A percentile compares a stretch with the other conserved stretches of the same genome.
phyloP scores from a whole-genome alignment of 1,140 invertebrate species.

The Magallana angulata region DNA sequence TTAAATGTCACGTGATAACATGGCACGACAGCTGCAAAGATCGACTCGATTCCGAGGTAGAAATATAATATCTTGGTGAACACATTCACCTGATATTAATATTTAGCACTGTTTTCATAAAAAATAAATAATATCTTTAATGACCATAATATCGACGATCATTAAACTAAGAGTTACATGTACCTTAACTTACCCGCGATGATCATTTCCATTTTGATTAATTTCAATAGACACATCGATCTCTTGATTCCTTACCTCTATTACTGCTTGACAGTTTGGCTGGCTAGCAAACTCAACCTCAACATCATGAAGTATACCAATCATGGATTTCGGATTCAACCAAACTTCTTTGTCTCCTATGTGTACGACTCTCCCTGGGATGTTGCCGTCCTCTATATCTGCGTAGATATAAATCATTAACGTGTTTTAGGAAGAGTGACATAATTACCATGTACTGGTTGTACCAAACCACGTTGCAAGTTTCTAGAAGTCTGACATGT shows the following conservation, averaged over 20 bases:
- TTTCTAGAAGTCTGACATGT: constrained; percentile 4
- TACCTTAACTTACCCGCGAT: not conserved
- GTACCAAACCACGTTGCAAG: too few relatives aligned
- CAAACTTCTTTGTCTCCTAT: constrained; percentile 36
- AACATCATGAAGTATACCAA: constrained; percentile 33
- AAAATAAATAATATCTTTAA: too few relatives aligned
- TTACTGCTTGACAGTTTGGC: not conserved
- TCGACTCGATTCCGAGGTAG: too few relatives aligned
- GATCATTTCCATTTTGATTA: not conserved
- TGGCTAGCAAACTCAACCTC: not conserved
- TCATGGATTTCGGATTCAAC: constrained; percentile 39
- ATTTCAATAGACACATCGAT: not conserved
- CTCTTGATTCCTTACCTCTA: constrained; percentile 25
- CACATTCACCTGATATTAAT: too few relatives aligned
- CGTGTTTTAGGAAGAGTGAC: not conserved
- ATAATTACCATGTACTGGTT: too few relatives aligned
- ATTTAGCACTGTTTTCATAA: too few relatives aligned
- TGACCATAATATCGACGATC: too few relatives aligned
- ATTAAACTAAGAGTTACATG: too few relatives aligned
- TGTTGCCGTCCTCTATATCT: constrained; percentile 22
- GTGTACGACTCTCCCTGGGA: constrained; percentile 40
- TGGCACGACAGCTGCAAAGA: too few relatives aligned
- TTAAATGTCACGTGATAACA: too few relatives aligned
- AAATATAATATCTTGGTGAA: too few relatives aligned
- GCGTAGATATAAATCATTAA: constrained; percentile 26